Evolutionary conservation across 2,113 vertebrate genomes (phyloP).

Genomic region (Poeciliopsis turrubarensis): DNA sequence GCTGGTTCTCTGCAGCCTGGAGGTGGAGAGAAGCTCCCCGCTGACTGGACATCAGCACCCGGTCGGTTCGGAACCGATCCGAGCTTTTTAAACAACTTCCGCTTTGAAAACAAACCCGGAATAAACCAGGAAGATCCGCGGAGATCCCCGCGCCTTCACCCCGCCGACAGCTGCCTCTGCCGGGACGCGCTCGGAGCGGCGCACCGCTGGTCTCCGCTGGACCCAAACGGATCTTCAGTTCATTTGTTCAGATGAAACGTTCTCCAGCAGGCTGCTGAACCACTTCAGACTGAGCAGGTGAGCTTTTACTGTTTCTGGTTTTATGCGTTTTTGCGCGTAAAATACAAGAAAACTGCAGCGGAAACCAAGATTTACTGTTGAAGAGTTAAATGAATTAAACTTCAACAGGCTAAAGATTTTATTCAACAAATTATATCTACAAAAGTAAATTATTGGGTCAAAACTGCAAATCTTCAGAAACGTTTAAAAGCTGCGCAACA

Average conservation of each 20-base stretch:
- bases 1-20: slow-evolving; percentile 63
- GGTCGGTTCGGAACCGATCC: slow-evolving; percentile 40
- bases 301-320: not conserved
- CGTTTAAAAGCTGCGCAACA: not conserved
- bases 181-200: slow-evolving; percentile 15
- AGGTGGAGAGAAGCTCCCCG: slow-evolving; percentile 64
- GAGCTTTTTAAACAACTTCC: slow-evolving; percentile 35
- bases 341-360: slow-evolving; percentile 1
- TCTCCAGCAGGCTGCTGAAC: not conserved
- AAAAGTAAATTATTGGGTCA: not conserved
- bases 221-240: slow-evolving; percentile 4
- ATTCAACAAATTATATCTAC: not conserved
- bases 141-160: slow-evolving; percentile 1
- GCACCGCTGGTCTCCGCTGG: slow-evolving; percentile 17
- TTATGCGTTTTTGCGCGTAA: slow-evolving; percentile 34
- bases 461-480: not conserved
- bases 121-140: slow-evolving; percentile 8
- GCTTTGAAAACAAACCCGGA: not conserved
- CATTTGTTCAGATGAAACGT: slow-evolving; percentile 11
- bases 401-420: not conserved
- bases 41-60: slow-evolving; percentile 40
- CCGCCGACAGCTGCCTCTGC: slow-evolving; percentile 24
- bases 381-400: not conserved
- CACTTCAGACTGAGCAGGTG: not conserved
- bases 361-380: not conserved